These are phyloP conservation scores for Chrysopilus asiliformis DNA, from an alignment of 2,888 invertebrate genomes.

Conservation along the genomic window DNA sequence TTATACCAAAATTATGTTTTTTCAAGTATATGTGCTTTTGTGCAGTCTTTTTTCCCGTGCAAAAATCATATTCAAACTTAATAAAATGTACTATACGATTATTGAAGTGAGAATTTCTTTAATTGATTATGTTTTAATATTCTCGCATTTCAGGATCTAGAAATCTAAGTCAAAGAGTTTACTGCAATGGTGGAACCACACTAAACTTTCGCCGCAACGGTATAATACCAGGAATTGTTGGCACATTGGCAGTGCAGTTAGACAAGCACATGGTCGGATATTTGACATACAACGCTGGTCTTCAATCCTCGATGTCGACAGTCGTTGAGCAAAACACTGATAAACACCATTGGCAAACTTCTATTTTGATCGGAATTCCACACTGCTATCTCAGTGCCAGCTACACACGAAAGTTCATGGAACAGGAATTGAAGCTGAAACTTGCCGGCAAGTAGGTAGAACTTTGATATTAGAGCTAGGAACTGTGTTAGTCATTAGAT, in stretches of 20 bases:
- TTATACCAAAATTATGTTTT: too few species aligned
- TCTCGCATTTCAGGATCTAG: constrained; percentile 42
- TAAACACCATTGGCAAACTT: constrained; percentile 49
- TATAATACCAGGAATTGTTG: constrained; percentile 59
- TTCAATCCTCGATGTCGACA: constrained; percentile 64
- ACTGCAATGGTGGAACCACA: constrained; percentile 60
- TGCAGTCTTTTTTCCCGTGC: too few species aligned
- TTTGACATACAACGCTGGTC: constrained; percentile 62
- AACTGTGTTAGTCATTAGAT: too few species aligned
- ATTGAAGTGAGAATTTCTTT: too few species aligned
- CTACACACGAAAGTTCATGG: constrained; percentile 66
- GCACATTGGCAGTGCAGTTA: constrained; percentile 71
- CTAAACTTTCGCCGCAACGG: constrained; percentile 67
- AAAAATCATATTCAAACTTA: too few species aligned
- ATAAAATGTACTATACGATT: too few species aligned
- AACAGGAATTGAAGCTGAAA: constrained; percentile 64
- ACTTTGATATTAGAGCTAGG: background rate
- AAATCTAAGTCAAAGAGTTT: constrained; percentile 57
- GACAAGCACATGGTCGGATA: constrained; percentile 82
- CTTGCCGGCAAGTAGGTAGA: constrained; percentile 61
- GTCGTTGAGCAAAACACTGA: constrained; percentile 67
- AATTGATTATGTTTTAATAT: background rate
- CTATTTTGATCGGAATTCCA: constrained; percentile 69
- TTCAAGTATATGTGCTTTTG: too few species aligned
- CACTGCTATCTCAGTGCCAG: constrained; percentile 63